Conservation (phyloP, 2,797 vertebrate species). For the Halcyon chelicuti region DNA sequence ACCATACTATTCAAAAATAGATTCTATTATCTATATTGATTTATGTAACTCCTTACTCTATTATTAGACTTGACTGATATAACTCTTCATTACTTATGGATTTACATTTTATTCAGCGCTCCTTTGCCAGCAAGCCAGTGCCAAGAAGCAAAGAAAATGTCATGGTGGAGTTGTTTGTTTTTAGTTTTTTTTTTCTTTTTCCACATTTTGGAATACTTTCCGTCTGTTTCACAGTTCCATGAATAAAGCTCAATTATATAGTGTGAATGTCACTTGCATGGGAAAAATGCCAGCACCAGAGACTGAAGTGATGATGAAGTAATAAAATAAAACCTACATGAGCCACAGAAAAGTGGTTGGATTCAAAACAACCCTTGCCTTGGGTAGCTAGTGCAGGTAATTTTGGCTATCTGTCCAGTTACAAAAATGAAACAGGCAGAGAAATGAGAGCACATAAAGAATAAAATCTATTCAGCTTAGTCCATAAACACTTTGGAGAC, state of each 20-base stretch:
- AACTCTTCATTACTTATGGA: conserved; percentile 26
- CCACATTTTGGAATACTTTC: conserved; percentile 31
- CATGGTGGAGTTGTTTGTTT: not conserved
- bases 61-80: conserved; percentile 20
- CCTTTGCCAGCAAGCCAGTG: not conserved
- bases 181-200: not conserved
- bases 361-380: not conserved
- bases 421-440: not conserved
- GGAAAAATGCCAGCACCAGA: conserved; percentile 28
- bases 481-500: conserved; percentile 1
- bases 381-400: not conserved
- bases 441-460: not conserved
- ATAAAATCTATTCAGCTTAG: not conserved
- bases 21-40: conserved; percentile 43
- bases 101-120: conserved; percentile 39
- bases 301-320: conserved; percentile 19
- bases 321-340: conserved; percentile 1
- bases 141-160: conserved; percentile 34
- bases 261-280: conserved; percentile 8
- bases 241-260: conserved; percentile 40
- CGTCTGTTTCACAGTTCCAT: conserved; percentile 16
- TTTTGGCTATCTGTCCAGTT: conserved; percentile 20
- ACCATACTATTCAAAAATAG: not conserved
- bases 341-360: not conserved
- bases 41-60: conserved; percentile 29